These are phyloP conservation scores for Papilio dardanus DNA, from an alignment of 1,140 invertebrate species.

Conservation along the genomic window DNA sequence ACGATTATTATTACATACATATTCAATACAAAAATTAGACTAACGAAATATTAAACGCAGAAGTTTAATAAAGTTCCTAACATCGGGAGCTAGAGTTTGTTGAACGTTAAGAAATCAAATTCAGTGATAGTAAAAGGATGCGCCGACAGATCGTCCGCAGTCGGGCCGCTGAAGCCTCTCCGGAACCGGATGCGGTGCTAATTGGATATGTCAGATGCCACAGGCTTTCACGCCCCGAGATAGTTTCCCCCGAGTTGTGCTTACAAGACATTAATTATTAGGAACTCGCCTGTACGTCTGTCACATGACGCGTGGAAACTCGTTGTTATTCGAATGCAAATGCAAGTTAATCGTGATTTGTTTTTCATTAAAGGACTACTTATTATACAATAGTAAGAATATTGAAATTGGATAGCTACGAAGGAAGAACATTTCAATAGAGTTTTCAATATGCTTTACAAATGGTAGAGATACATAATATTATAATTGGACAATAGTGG, in stretches of 20 bases:
- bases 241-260: slow-evolving; percentile 64
- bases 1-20: background rate
- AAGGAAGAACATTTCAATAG: too few relatives aligned
- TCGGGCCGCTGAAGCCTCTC: slow-evolving; percentile 50
- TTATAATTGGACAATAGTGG: too few relatives aligned
- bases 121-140: slow-evolving; percentile 42
- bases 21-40: background rate
- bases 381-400: too few relatives aligned
- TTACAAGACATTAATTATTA: slow-evolving; percentile 76
- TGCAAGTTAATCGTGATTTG: background rate
- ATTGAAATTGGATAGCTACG: too few relatives aligned
- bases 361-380: background rate
- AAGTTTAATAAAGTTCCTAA: background rate
- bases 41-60: background rate
- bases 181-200: slow-evolving; percentile 71
- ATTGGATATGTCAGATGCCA: slow-evolving; percentile 80
- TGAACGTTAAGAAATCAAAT: slow-evolving; percentile 46
- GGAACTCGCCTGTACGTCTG: slow-evolving; percentile 50
- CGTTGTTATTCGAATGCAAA: slow-evolving; percentile 6
- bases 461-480: too few relatives aligned
- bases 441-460: too few relatives aligned
- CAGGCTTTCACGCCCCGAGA: slow-evolving; percentile 70
- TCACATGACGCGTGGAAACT: slow-evolving; percentile 25
- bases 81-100: background rate
- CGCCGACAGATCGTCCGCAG: slow-evolving; percentile 43